Conservation (phyloP, 2,797 vertebrate species). For the Tokudaia tokunoshimensis region DNA sequence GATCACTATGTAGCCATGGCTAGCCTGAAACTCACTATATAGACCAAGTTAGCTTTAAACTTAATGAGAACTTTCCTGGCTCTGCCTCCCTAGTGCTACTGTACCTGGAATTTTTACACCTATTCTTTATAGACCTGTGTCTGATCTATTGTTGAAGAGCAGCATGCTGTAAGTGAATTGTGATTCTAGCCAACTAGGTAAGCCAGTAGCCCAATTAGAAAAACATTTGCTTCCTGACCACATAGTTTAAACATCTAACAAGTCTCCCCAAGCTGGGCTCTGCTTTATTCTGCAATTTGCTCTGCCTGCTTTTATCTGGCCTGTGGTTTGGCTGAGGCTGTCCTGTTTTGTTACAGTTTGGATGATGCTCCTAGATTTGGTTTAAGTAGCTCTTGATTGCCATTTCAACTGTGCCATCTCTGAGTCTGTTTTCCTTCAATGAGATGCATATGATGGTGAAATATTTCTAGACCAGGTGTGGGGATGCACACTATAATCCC, state of each 20-base stretch:
- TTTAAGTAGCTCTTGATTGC: background rate
- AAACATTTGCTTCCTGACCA: conserved; percentile 20
- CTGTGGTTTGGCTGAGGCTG: background rate
- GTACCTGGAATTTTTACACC: background rate
- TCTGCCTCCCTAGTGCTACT: background rate
- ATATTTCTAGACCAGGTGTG: background rate
- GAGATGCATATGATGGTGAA: background rate
- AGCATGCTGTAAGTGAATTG: background rate
- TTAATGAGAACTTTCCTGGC: background rate
- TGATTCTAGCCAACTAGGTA: conserved; percentile 42
- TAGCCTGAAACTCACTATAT: background rate
- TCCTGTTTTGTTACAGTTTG: background rate
- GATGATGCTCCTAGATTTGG: background rate
- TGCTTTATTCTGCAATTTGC: background rate
- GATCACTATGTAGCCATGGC: background rate
- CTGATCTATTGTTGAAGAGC: background rate
- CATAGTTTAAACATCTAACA: background rate
- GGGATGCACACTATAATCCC: background rate
- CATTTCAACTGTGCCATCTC: background rate
- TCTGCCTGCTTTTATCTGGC: background rate
- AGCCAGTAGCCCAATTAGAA: background rate
- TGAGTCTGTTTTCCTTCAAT: conserved; percentile 36
- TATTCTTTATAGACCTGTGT: background rate
- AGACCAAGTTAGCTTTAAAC: background rate
- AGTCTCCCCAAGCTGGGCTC: background rate